A percentile compares a stretch with the other conserved stretches of the same genome.
Evolutionary conservation across 2,113 vertebrate genomes (phyloP).

Genomic region (Orthochromis indermauri): DNA sequence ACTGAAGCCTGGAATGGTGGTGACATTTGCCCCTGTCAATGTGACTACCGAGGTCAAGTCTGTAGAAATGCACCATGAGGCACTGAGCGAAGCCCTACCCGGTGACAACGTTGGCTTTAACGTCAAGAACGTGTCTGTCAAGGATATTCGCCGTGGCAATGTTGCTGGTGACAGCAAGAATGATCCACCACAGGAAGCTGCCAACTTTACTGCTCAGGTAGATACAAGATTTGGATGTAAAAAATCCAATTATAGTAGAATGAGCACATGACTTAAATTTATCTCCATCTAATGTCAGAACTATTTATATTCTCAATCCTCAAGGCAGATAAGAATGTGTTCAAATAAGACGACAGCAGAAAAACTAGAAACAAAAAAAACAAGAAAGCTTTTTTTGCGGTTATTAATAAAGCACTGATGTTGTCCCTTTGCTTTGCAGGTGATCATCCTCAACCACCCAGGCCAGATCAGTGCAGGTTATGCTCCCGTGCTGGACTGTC

Average conservation of each 20-base stretch:
- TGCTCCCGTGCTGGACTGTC: slow-evolving; percentile 91
- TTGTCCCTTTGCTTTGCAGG: slow-evolving; percentile 61
- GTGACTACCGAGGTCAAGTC: slow-evolving; percentile 96
- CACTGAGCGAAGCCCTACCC: slow-evolving; percentile 83
- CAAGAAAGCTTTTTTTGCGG: fast-evolving
- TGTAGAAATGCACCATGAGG: slow-evolving; percentile 93
- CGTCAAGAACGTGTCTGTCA: slow-evolving; percentile 92
- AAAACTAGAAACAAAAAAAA: background rate
- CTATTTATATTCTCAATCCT: background rate
- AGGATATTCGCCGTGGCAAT: slow-evolving; percentile 92
- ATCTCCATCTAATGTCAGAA: background rate
- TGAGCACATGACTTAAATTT: background rate
- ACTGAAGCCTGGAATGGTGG: slow-evolving; percentile 92
- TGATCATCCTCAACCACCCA: slow-evolving; percentile 95
- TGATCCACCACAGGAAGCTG: slow-evolving; percentile 91
- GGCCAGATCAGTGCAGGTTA: slow-evolving; percentile 92
- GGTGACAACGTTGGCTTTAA: slow-evolving; percentile 94
- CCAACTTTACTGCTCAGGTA: slow-evolving; percentile 93
- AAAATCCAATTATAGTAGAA: background rate
- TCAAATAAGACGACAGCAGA: background rate
- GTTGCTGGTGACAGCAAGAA: slow-evolving; percentile 97
- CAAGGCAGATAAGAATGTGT: background rate
- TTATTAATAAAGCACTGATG: background rate
- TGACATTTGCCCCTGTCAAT: slow-evolving; percentile 92
- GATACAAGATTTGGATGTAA: background rate